Conservation (phyloP, 2,113 vertebrate species). For the Colaptes auratus region DNA sequence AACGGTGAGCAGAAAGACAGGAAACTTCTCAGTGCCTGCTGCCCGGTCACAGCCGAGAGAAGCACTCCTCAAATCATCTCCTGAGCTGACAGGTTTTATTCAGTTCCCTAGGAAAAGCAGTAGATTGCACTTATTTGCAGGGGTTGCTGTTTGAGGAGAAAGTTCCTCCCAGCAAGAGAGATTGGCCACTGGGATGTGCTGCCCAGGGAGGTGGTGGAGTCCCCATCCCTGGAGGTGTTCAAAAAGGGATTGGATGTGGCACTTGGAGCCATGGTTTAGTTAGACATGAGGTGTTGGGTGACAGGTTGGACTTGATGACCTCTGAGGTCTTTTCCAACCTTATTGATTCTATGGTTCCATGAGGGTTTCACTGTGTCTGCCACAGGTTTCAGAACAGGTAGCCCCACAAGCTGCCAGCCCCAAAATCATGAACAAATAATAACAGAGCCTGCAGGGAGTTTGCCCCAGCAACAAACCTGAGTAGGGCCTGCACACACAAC, state of each 20-base stretch:
- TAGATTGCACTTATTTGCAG: neutral
- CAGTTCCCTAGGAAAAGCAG: neutral
- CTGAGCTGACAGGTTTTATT: neutral
- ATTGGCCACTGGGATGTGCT: no score
- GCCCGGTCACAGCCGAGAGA: no score
- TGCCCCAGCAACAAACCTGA: neutral
- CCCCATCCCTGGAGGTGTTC: no score
- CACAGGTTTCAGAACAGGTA: neutral
- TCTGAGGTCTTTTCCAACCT: no score
- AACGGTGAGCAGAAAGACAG: constrained; percentile 1
- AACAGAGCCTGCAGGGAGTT: neutral
- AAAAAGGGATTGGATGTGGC: no score
- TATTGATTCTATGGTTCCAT: no score
- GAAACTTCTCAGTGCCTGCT: constrained; percentile 23
- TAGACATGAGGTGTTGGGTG: no score
- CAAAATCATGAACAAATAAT: neutral
- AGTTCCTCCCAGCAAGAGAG: no score
- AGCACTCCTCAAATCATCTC: neutral
- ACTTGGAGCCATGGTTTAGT: no score
- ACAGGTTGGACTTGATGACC: no score
- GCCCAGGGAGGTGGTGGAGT: no score
- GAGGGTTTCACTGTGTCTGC: neutral
- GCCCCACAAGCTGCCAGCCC: neutral
- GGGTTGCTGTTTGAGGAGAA: neutral
- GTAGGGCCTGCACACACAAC: neutral